These are phyloP conservation scores for Galerucella calmariensis DNA, from an alignment of 2,888 invertebrate species.

Conservation along the genomic window DNA sequence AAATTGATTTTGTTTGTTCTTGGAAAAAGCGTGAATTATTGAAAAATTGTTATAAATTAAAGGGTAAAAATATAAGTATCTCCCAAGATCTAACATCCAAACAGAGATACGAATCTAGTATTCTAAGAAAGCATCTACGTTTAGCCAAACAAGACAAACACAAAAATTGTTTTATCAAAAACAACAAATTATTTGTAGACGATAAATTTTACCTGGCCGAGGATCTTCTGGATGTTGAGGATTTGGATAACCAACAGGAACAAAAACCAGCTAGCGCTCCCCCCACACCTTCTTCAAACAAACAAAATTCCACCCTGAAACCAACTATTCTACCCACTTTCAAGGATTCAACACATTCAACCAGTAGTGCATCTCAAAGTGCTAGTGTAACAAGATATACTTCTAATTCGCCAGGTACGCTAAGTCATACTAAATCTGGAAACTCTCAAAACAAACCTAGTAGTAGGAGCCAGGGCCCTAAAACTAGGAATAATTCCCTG, in stretches of 20 bases:
- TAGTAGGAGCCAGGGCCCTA: background rate
- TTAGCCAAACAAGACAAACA: too few species aligned
- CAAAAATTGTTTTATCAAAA: too few species aligned
- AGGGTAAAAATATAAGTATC: too few species aligned
- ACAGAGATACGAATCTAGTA: too few species aligned
- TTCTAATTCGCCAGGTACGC: background rate
- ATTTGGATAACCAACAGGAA: background rate
- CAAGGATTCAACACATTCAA: background rate
- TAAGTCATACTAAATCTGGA: background rate
- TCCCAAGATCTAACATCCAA: too few species aligned
- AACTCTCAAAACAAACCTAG: background rate
- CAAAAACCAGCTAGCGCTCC: background rate
- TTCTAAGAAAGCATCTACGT: too few species aligned
- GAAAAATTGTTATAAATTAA: background rate
- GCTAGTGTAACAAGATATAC: background rate
- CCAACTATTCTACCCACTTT: background rate
- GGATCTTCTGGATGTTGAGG: too few species aligned
- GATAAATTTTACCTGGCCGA: too few species aligned
- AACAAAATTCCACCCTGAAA: background rate
- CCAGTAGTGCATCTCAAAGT: background rate
- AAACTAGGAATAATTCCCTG: background rate
- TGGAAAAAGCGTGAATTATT: background rate
- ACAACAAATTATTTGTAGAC: too few species aligned
- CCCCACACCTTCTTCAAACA: background rate
- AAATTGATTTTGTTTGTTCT: background rate